Conservation (phyloP, 2,797 vertebrate species). For the Helostoma temminkii region DNA sequence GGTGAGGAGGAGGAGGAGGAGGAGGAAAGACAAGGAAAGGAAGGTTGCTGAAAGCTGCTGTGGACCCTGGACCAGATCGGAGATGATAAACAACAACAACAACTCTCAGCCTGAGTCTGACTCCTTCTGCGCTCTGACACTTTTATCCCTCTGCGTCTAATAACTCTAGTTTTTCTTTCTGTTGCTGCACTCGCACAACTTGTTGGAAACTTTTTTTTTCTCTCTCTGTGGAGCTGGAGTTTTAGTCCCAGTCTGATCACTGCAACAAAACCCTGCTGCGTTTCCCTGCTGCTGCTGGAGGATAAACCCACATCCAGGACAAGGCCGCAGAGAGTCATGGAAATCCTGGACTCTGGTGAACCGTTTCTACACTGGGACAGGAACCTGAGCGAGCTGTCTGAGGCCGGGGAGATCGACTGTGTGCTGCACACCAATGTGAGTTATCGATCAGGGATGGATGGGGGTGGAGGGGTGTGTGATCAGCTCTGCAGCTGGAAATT, state of each 20-base stretch:
- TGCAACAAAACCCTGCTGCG: background rate
- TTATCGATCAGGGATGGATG: slow-evolving; percentile 26
- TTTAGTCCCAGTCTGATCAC: slow-evolving; percentile 16
- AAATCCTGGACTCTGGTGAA: slow-evolving; percentile 91
- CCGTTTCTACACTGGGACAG: slow-evolving; percentile 92
- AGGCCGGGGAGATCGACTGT: slow-evolving; percentile 88
- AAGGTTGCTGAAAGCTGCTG: slow-evolving; percentile 18
- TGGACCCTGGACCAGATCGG: slow-evolving; percentile 48
- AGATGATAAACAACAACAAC: slow-evolving; percentile 62
- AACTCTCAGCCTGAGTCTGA: background rate
- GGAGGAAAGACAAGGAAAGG: slow-evolving; percentile 34
- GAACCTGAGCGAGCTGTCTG: slow-evolving; percentile 95
- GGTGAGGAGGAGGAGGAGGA: slow-evolving; percentile 59
- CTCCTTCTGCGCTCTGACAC: slow-evolving; percentile 9
- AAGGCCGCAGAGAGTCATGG: slow-evolving; percentile 82
- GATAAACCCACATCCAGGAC: background rate
- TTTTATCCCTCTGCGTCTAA: background rate
- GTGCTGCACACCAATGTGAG: slow-evolving; percentile 93
- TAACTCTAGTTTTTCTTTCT: background rate
- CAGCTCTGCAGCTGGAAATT: background rate
- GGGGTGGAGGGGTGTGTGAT: slow-evolving; percentile 5
- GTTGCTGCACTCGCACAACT: slow-evolving; percentile 21
- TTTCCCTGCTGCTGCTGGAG: background rate
- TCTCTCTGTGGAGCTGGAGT: slow-evolving; percentile 8
- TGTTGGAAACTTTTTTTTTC: slow-evolving; percentile 50